Percentiles rank a stretch among this genome's conserved stretches.
phyloP scores from a whole-genome alignment of 2,113 vertebrate genomes.

The Nycticryphes semicollaris region DNA sequence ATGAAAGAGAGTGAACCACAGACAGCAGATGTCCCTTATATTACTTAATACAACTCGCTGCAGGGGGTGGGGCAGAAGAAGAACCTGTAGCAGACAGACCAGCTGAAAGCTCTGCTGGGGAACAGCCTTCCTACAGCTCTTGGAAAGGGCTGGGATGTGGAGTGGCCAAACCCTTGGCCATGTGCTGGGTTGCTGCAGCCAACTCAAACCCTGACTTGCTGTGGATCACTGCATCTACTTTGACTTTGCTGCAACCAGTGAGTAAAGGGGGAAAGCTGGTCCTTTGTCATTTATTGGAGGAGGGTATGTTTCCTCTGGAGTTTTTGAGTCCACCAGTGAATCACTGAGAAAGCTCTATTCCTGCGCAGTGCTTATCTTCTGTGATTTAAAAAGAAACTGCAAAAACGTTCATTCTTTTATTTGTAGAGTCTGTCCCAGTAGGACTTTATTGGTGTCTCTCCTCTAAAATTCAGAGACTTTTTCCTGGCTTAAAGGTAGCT shows the following conservation, averaged over 20 bases:
- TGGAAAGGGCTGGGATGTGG: background rate
- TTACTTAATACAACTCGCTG: background rate
- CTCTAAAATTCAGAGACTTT: conserved; percentile 39
- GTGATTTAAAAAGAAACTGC: conserved; percentile 30
- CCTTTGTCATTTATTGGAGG: background rate
- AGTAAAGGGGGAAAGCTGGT: background rate
- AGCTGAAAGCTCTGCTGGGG: background rate
- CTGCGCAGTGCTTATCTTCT: background rate
- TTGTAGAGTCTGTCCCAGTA: conserved; percentile 6
- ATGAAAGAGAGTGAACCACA: conserved; percentile 1
- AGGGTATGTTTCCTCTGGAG: background rate
- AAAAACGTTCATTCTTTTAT: conserved; percentile 5
- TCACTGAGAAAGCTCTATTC: conserved; percentile 1
- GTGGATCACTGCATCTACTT: background rate
- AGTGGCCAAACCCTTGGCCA: background rate
- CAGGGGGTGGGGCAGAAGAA: background rate
- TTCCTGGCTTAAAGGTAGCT: conserved; percentile 42
- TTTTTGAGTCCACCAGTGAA: background rate
- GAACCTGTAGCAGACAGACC: background rate
- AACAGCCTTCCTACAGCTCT: background rate
- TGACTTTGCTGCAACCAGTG: background rate
- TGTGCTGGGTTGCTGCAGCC: background rate
- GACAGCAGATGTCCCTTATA: conserved; percentile 7
- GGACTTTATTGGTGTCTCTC: conserved; percentile 27
- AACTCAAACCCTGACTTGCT: background rate